Evolutionary conservation across 2,797 vertebrate species (phyloP).

Genomic region (Sebastiscus albofasciatus): DNA sequence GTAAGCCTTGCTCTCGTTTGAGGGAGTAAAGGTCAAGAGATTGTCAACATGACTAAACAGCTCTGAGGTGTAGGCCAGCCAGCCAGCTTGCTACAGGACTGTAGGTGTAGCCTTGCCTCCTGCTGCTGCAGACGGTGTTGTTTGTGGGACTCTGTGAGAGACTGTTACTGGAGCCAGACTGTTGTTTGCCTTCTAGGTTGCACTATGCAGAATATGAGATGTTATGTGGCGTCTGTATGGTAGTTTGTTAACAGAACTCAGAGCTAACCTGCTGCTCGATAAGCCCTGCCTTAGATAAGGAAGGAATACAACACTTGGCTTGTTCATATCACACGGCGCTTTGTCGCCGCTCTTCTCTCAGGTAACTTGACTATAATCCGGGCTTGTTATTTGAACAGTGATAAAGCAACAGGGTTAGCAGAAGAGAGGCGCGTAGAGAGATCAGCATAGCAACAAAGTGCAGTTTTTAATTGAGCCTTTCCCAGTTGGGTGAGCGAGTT

Average conservation of each 20-base stretch:
- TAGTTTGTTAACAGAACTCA: conserved; percentile 30
- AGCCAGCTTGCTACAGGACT: conserved; percentile 31
- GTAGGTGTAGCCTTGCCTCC: conserved; percentile 50
- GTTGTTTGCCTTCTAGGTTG: conserved; percentile 71
- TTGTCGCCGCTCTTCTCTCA: conserved; percentile 76
- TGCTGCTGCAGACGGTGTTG: conserved; percentile 48
- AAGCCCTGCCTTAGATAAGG: conserved; percentile 60
- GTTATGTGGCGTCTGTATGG: conserved; percentile 8
- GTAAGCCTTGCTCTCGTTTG: conserved; percentile 19
- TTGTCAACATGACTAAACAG: conserved; percentile 55
- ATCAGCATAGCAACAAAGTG: conserved; percentile 2
- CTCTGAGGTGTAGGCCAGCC: conserved; percentile 41
- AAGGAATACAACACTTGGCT: conserved; percentile 38
- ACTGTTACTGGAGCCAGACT: conserved; percentile 72
- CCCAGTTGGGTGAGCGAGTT: conserved; percentile 64
- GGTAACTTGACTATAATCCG: conserved; percentile 71
- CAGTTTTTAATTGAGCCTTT: conserved; percentile 58
- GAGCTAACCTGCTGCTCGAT: conserved; percentile 42
- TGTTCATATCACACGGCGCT: conserved; percentile 37
- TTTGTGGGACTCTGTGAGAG: conserved; percentile 33
- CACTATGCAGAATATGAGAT: conserved; percentile 70
- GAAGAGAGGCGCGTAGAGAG: conserved; percentile 14
- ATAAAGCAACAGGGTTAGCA: not conserved
- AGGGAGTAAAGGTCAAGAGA: conserved; percentile 55
- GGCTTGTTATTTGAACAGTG: conserved; percentile 47